Evolutionary conservation across 2,888 invertebrate species (phyloP), one percentile per base, ranked within the genome.

Genomic region (Apamea anceps): DNA sequence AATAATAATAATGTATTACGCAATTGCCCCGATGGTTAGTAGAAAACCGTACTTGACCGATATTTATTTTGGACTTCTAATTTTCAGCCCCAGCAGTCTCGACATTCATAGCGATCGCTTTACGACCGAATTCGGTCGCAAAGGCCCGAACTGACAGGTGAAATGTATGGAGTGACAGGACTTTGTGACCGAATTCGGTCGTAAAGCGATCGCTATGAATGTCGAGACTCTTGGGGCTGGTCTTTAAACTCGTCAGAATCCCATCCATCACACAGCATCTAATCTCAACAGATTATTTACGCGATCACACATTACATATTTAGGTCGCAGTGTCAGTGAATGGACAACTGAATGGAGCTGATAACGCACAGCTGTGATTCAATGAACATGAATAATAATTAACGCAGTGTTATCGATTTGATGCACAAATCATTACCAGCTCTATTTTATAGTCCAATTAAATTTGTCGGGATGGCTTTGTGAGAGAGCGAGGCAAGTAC

Each of bases 361-460:
- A 88, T 83, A 79, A 79, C 85, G 87, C 90, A 91, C 87, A 90
- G 89, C 87, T 93, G 93, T 92, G 94, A 95, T 95, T 96, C 95
- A 96, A 96, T 96, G 94, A 96, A 89, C 92, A 89, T 87, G 89
- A 91, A 93, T 94, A 94, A 94, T 95, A 95, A 96, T 95, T 95
- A 95, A 92, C 86, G 86, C 78, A 71, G 78, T 84, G 88, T 90
- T 94, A 94, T 94, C 93, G 87, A 91, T 89, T 72, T 74, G 83
- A 85, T 90, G 91, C 94, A 94, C 94, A 94, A 95, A 95, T 95
- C 94, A 94, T 92, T 90, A 90, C 85, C 84, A 87, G 89, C 84
- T 90, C 90, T 91, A 91, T 92, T 94, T 94, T 94, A 94, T 93
- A 92, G 93, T 92, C 93, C 94, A 95, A 95, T 95, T 95, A 95